These are phyloP conservation scores for Aspidiotus rigidus DNA, from an alignment of 2,888 invertebrate species.

Conservation along the genomic window DNA sequence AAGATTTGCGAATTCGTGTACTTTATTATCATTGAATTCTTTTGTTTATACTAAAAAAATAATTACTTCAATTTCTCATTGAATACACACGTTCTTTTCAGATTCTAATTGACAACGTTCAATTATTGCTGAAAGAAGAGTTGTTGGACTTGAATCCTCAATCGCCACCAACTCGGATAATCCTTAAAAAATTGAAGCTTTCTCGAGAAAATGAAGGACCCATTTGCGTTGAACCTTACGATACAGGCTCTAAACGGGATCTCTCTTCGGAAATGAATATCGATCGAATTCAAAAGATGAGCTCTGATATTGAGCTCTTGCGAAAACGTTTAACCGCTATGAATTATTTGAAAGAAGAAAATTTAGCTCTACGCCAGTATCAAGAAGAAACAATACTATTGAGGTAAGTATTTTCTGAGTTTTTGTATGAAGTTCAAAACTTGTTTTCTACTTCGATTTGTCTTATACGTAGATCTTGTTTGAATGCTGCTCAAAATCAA, in stretches of 20 bases:
- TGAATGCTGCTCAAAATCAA: slow-evolving; percentile 65
- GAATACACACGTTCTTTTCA: slow-evolving; percentile 42
- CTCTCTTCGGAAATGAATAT: slow-evolving; percentile 17
- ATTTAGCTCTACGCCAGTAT: slow-evolving; percentile 46
- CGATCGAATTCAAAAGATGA: slow-evolving; percentile 36
- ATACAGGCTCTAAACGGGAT: slow-evolving; percentile 24
- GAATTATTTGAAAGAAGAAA: slow-evolving; percentile 53
- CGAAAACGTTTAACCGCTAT: slow-evolving; percentile 52
- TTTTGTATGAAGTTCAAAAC: not conserved
- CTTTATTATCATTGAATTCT: no score
- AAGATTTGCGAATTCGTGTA: no score
- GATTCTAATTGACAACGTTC: slow-evolving; percentile 65
- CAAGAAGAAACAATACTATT: slow-evolving; percentile 55
- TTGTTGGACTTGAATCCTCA: slow-evolving; percentile 2
- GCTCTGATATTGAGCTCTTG: slow-evolving; percentile 54
- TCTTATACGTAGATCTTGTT: slow-evolving; percentile 38
- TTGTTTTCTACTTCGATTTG: not conserved
- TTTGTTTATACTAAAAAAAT: no score
- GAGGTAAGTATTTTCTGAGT: slow-evolving; percentile 41
- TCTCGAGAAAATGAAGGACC: slow-evolving; percentile 64
- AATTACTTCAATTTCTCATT: no score
- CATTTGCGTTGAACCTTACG: slow-evolving; percentile 57
- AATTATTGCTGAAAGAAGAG: slow-evolving; percentile 43
- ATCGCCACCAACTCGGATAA: slow-evolving; percentile 6
- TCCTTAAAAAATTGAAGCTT: slow-evolving; percentile 51